Percentiles rank a stretch among this genome's conserved stretches.
Evolutionary conservation across 2,113 vertebrate species (phyloP).

Genomic region (Syngnathus scovelli): DNA sequence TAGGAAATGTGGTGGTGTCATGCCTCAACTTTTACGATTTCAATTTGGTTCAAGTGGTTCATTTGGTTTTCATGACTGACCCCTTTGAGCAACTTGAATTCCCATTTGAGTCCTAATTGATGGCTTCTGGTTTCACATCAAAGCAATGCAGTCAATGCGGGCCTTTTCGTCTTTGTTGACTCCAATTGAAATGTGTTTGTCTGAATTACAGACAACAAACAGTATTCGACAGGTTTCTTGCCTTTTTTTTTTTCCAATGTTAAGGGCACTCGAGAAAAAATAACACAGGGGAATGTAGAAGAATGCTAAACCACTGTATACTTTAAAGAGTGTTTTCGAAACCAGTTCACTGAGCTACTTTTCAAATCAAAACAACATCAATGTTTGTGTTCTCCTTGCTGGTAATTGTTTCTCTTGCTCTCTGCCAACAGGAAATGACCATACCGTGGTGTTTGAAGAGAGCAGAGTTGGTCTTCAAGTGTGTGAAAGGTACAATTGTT

Average conservation of each 20-base stretch:
- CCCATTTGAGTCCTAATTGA: conserved; percentile 32
- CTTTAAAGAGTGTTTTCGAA: conserved; percentile 6
- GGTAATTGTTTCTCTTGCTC: neutral
- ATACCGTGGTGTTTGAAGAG: conserved; percentile 77
- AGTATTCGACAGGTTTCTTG: neutral
- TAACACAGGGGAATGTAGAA: neutral
- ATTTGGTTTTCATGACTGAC: neutral
- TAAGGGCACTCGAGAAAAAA: neutral
- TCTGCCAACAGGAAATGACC: conserved; percentile 70
- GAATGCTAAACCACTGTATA: neutral
- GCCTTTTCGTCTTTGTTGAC: conserved; percentile 17
- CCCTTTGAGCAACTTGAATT: neutral
- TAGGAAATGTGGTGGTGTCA: neutral
- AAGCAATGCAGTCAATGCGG: conserved; percentile 16
- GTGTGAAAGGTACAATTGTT: conserved; percentile 84
- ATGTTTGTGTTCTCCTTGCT: neutral
- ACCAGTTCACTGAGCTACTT: neutral
- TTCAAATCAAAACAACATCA: neutral
- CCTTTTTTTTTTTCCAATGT: conserved; percentile 1
- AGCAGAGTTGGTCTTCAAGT: conserved; percentile 89
- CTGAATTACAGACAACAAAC: conserved; percentile 5
- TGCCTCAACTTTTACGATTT: neutral
- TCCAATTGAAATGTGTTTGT: conserved; percentile 5
- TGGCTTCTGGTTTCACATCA: conserved; percentile 35
- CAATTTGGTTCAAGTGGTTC: neutral